Base-by-base conservation (phyloP, 2,797 vertebrate species). In the Esox masquinongy region DNA sequence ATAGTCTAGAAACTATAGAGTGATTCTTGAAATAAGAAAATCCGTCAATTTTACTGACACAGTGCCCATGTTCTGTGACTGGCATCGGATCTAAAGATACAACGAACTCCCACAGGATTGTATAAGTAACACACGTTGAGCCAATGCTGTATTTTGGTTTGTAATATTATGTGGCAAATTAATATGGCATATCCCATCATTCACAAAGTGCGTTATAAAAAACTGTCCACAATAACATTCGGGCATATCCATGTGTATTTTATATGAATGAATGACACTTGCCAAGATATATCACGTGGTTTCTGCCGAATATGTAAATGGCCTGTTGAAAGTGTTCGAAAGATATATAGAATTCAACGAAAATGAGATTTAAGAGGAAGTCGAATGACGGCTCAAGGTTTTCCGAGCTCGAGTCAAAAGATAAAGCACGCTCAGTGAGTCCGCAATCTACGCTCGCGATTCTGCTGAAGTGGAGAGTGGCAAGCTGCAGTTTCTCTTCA, bases 341-440 rank as follows among this genome's bases (percentile, higher is more conserved):
- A 0, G 39, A 43, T 43, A 43, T 43, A 4, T 9, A 43, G 39
- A 56, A 56, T 56, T 56, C 53, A 56, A 56, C 53, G 2, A 56
- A n/a, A 56, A 7, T 1, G 2, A 61, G 31, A 59, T 16, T 50
- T 50, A 59, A 72, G 70, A 72, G 70, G 70, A 72, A 72, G 70
- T 59, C 36, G n/a, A 61, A 14, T 34, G 39, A 11, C 17, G 5
- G 11, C 3, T n/a, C 15, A 11, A 22, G 49, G 34, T 22, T 43
- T 36, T 59, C 36, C 5, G 50, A 56, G 26, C 2, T 34, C 24
- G 16, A 51, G 19, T 19, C 19, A n/a, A 72, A 22, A 53, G 22
- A 7, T 2, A 56, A 56, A 56, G 31, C 70, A 36, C 19, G 9
- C 34, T 24, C 19, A 39, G 39, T 43, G 5, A 4, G 5, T 43